Evolutionary conservation across 2,113 vertebrate genomes (phyloP).

Genomic region (Ailurus styani): DNA sequence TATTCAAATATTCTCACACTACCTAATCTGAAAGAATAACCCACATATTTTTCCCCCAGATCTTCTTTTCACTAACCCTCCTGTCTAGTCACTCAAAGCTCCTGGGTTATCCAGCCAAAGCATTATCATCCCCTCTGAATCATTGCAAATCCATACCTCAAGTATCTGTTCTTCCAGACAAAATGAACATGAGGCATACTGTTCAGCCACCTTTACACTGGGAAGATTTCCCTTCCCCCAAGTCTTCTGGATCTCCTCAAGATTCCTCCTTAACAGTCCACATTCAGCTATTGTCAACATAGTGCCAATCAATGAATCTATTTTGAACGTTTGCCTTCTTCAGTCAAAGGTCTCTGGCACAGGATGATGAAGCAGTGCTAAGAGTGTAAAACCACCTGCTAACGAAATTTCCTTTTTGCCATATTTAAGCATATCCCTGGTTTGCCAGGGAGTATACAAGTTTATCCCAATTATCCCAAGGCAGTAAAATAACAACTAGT

Average conservation of each 20-base stretch:
- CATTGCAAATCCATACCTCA: neutral
- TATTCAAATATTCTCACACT: neutral
- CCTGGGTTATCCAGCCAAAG: neutral
- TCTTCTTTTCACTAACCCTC: neutral
- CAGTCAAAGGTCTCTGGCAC: neutral
- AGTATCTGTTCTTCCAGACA: neutral
- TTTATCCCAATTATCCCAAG: neutral
- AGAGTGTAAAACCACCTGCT: neutral
- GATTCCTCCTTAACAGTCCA: neutral
- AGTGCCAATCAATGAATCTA: neutral
- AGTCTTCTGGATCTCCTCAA: neutral
- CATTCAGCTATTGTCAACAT: neutral
- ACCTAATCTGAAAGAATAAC: neutral
- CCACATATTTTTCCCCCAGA: neutral
- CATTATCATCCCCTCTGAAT: neutral
- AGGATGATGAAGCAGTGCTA: neutral
- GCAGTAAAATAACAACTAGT: neutral
- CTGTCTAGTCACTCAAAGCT: neutral
- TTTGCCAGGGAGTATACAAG: neutral
- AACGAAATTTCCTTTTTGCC: neutral
- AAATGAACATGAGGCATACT: neutral
- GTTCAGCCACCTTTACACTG: neutral
- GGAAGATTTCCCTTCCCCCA: neutral
- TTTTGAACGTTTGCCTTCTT: neutral
- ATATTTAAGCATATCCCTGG: neutral